A percentile compares a stretch with the other conserved stretches of the same genome.
These are phyloP conservation scores for Drosophila fuyamai DNA, from an alignment of 1,140 invertebrate genomes.

Conservation along the genomic window DNA sequence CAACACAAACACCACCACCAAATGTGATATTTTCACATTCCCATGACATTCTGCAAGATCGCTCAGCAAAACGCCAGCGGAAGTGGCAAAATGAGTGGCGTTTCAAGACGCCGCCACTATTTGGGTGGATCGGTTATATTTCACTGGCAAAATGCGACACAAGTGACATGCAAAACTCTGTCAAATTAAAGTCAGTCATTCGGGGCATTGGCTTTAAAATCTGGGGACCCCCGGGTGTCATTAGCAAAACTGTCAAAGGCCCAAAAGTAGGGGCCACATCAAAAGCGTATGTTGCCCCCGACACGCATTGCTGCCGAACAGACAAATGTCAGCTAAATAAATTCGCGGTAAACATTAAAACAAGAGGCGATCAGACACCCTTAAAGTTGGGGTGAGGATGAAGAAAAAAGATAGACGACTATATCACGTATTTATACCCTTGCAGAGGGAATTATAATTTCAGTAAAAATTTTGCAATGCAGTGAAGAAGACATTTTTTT, in stretches of 20 bases:
- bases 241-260: conserved; percentile 76
- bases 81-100: conserved; percentile 82
- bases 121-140: conserved; percentile 41
- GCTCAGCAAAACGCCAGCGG: conserved; percentile 58
- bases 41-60: conserved; percentile 68
- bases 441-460: too few relatives aligned
- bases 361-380: conserved; percentile 6
- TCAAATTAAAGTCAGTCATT: conserved; percentile 81
- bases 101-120: conserved; percentile 74
- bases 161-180: conserved; percentile 80
- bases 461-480: too few relatives aligned
- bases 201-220: conserved; percentile 46
- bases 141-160: conserved; percentile 55
- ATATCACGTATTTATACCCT: too few relatives aligned
- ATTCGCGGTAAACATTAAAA: conserved; percentile 61
- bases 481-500: too few relatives aligned
- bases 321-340: conserved; percentile 60
- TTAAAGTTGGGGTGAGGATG: not conserved
- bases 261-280: conserved; percentile 31
- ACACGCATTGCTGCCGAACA: conserved; percentile 68
- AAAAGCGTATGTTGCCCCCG: conserved; percentile 40
- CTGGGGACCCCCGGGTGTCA: conserved; percentile 49
- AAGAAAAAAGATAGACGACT: too few relatives aligned
- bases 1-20: conserved; percentile 23
- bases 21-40: conserved; percentile 78